These are phyloP conservation scores for Leiothrix lutea DNA, from an alignment of 2,113 vertebrate genomes.

Conservation along the genomic window DNA sequence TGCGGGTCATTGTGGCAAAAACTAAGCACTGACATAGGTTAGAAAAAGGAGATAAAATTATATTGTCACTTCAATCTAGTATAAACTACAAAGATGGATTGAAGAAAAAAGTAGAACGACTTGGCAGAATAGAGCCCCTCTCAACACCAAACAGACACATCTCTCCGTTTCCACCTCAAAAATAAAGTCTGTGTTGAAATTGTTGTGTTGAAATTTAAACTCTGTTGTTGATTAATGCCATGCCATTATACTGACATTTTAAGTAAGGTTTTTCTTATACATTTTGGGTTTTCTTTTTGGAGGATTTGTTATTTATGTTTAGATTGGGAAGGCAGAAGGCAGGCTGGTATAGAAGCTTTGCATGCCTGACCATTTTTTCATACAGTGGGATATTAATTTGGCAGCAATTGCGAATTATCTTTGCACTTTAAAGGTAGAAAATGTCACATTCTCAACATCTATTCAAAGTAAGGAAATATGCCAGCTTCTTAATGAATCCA, in stretches of 20 bases:
- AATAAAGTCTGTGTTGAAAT: not conserved
- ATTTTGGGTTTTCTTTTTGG: not conserved
- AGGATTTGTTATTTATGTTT: not conserved
- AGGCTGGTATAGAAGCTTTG: not conserved
- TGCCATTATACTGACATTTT: not conserved
- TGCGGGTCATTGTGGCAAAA: not conserved
- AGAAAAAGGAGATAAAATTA: not conserved
- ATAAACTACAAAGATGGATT: not conserved
- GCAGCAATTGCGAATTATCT: not conserved
- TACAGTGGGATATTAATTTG: not conserved
- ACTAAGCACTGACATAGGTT: not conserved
- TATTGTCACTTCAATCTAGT: not conserved
- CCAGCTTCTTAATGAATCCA: not conserved
- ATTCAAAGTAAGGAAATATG: slow-evolving; percentile 1
- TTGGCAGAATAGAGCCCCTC: not conserved
- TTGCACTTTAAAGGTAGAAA: not conserved
- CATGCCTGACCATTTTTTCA: not conserved
- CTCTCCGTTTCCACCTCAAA: not conserved
- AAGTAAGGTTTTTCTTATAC: not conserved
- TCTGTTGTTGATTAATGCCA: not conserved
- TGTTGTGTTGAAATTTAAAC: too few species aligned
- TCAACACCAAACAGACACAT: not conserved
- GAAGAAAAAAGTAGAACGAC: not conserved
- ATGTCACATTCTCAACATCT: not conserved
- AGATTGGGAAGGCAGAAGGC: not conserved